Base-by-base conservation (phyloP, 1,140 invertebrate genomes). In the Drosophila lini region DNA sequence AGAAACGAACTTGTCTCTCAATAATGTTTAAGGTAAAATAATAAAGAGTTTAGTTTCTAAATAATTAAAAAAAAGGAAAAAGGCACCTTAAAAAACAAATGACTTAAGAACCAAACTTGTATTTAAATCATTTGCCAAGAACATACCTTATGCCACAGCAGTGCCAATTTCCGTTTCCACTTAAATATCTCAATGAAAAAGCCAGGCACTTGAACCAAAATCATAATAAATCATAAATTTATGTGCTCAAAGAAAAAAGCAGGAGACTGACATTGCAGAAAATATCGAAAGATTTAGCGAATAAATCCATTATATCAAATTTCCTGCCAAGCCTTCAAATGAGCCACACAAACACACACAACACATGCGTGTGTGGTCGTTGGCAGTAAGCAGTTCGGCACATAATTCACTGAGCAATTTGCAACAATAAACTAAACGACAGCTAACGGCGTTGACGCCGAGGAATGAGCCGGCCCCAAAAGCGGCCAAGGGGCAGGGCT, bases 371-470 rank as follows among this genome's bases (percentile, higher is more conserved):
- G 82, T 88, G 83, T 82, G 83, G 82, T 86, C 82, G 79, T 81
- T 78, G 62, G 56, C 81, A 85, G 78, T 88, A 88, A 86, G 83
- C 83, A 80, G 82, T 86, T 88, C 83, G 80, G 70, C 82, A 88
- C 82, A 88, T 86, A 86, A 86, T 86, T 86, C 83, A 86, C 82
- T 82, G 82, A 88, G 58, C 82, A 88, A 88, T 88, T 86, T 86
- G 82, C 82, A 88, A 86, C 82, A 86, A 86, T 86, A 86, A 88
- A 88, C 80, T 86, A 86, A 88, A 86, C 82, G 82, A 86, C 83
- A 86, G 82, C 82, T 86, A 88, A 86, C 83, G 82, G 82, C 82
- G 82, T 86, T 86, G 82, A 86, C 82, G 82, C 82, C 79, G 82
- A 86, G 83, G 76, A 80, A 86, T 86, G 82, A 80, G 52, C 80